A percentile compares a stretch with the other conserved stretches of the same genome.
These are phyloP conservation scores for Xyrichtys novacula DNA, from an alignment of 2,797 vertebrate species.

Conservation along the genomic window DNA sequence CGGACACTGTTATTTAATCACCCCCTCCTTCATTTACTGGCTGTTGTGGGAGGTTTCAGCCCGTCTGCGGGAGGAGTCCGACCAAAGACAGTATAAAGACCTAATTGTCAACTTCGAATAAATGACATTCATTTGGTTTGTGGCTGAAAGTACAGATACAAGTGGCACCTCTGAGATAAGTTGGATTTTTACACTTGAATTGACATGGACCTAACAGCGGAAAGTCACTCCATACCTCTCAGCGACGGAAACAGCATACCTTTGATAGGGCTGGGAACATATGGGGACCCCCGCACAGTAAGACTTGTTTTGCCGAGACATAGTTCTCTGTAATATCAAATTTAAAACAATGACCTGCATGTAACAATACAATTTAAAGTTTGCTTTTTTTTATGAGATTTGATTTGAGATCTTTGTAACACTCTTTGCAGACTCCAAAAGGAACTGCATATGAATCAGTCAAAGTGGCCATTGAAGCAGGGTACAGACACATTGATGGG, in stretches of 20 bases:
- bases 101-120: fast-evolving
- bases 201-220: conserved; percentile 82
- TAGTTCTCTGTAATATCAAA: too few species aligned
- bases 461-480: conserved; percentile 89
- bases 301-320: conserved; percentile 10
- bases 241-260: conserved; percentile 91
- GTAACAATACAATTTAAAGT: background rate
- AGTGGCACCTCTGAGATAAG: background rate
- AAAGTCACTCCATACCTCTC: conserved; percentile 84
- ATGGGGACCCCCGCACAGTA: conserved; percentile 80
- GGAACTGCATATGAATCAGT: conserved; percentile 83
- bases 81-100: background rate
- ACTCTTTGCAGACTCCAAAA: conserved; percentile 83
- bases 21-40: background rate
- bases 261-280: conserved; percentile 92
- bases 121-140: background rate
- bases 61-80: conserved; percentile 54
- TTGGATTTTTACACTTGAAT: background rate
- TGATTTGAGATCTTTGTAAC: background rate
- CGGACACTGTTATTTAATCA: background rate
- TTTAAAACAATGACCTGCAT: background rate
- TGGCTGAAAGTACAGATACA: background rate
- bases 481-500: conserved; percentile 93
- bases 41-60: background rate
- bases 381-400: background rate